These are phyloP conservation scores for Drosophila athabasca DNA, from an alignment of 1,140 invertebrate species.

Conservation along the genomic window DNA sequence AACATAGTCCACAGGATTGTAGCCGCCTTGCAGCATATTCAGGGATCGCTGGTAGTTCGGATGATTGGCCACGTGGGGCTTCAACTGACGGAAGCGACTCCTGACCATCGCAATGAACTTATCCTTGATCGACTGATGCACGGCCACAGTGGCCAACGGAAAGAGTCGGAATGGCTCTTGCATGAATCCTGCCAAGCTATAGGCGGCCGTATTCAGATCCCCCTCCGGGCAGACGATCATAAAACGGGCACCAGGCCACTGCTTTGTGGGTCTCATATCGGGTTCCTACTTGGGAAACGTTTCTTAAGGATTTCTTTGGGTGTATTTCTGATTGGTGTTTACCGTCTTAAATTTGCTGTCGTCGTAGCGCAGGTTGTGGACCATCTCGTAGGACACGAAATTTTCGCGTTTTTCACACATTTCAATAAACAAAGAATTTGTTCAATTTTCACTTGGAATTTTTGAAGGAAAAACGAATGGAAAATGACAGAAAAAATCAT, in stretches of 20 bases:
- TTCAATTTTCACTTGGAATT: conserved; percentile 19
- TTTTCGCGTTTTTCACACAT: conserved; percentile 51
- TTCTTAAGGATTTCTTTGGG: background rate
- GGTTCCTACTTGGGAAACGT: background rate
- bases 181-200: conserved; percentile 53
- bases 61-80: conserved; percentile 60
- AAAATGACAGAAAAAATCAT: too few relatives aligned
- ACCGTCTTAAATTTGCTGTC: conserved; percentile 7
- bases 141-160: conserved; percentile 54
- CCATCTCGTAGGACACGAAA: conserved; percentile 52
- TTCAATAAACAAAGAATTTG: background rate
- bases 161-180: conserved; percentile 59
- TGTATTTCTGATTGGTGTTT: background rate
- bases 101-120: conserved; percentile 52
- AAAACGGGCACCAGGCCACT: conserved; percentile 51
- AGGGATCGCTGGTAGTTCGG: conserved; percentile 42
- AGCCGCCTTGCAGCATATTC: conserved; percentile 16
- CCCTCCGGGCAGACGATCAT: conserved; percentile 52
- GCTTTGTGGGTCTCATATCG: conserved; percentile 15
- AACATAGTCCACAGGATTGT: conserved; percentile 33
- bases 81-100: conserved; percentile 53
- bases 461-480: background rate
- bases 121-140: conserved; percentile 44
- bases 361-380: conserved; percentile 33
- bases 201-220: conserved; percentile 51